A percentile compares a stretch with the other conserved stretches of the same genome.
These are phyloP conservation scores for Polydrusus pterygomalis DNA, from an alignment of 2,888 invertebrate species.

Conservation along the genomic window DNA sequence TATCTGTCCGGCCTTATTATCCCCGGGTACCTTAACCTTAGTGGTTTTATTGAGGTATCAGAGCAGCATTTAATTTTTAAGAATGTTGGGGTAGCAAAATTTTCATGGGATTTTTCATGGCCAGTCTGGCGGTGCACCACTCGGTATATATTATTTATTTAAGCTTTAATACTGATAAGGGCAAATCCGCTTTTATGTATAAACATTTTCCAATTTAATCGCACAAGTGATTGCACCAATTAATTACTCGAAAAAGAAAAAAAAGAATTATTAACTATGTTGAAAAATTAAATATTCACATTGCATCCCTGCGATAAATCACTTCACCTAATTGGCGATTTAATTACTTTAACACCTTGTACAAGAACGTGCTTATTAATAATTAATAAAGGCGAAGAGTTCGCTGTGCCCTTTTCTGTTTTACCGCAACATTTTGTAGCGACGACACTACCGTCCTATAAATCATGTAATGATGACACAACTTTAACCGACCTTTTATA, in stretches of 20 bases:
- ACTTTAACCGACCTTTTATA: too few species aligned
- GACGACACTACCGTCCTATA: neutral
- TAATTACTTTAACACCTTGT: constrained; percentile 37
- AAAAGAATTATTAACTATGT: neutral
- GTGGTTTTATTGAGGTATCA: too few species aligned
- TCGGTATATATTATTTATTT: too few species aligned
- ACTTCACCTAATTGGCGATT: constrained; percentile 22
- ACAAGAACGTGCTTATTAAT: constrained; percentile 41
- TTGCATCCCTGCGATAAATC: constrained; percentile 23
- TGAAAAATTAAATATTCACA: constrained; percentile 1
- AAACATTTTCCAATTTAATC: neutral
- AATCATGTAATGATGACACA: constrained; percentile 4
- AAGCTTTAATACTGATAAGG: too few species aligned
- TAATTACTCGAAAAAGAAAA: neutral
- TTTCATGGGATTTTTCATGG: too few species aligned
- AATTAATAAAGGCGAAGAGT: constrained; percentile 41
- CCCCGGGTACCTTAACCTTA: too few species aligned
- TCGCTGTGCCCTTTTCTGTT: constrained; percentile 20
- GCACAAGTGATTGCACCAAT: neutral
- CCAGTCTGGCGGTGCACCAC: too few species aligned
- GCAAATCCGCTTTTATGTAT: too few species aligned
- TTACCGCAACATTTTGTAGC: neutral
- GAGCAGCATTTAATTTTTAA: too few species aligned
- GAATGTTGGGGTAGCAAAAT: too few species aligned
- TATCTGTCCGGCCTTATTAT: too few species aligned